A percentile compares a stretch with the other conserved stretches of the same genome.
These are phyloP conservation scores for Catocala nupta DNA, from an alignment of 2,888 invertebrate genomes.

Conservation along the genomic window DNA sequence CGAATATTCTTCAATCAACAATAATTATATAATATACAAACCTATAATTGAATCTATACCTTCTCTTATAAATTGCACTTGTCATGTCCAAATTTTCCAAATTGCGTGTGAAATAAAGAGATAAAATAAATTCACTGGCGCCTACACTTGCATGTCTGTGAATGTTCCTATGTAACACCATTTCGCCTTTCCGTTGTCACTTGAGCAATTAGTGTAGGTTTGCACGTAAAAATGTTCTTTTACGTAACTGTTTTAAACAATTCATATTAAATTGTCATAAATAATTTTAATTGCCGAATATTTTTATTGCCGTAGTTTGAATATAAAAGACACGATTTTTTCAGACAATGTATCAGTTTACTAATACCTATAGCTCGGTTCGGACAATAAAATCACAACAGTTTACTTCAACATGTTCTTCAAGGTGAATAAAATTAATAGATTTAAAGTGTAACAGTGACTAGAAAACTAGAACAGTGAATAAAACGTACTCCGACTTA, in stretches of 20 bases:
- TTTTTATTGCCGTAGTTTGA: conserved; percentile 28
- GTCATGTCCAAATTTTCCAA: too few relatives aligned
- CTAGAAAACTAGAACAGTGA: too few relatives aligned
- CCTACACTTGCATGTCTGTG: too few relatives aligned
- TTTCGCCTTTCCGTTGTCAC: conserved; percentile 23
- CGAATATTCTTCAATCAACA: too few relatives aligned
- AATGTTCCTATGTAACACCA: neutral
- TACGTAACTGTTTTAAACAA: conserved; percentile 33
- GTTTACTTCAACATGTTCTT: conserved; percentile 19
- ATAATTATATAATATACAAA: too few relatives aligned
- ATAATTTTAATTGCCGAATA: conserved; percentile 31
- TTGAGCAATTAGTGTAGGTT: conserved; percentile 38
- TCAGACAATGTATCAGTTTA: conserved; percentile 40
- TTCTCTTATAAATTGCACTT: too few relatives aligned
- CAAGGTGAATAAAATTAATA: conserved; percentile 17
- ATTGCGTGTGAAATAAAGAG: neutral
- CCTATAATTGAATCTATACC: too few relatives aligned
- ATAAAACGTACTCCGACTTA: too few relatives aligned
- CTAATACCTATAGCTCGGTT: conserved; percentile 7
- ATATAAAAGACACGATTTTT: conserved; percentile 29
- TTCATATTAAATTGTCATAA: conserved; percentile 32
- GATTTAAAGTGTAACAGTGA: too few relatives aligned
- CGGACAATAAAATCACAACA: conserved; percentile 1
- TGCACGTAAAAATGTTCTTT: conserved; percentile 33
- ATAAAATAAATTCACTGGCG: neutral